Evolutionary conservation across 2,113 vertebrate genomes (phyloP).

Genomic region (Gavia stellata): DNA sequence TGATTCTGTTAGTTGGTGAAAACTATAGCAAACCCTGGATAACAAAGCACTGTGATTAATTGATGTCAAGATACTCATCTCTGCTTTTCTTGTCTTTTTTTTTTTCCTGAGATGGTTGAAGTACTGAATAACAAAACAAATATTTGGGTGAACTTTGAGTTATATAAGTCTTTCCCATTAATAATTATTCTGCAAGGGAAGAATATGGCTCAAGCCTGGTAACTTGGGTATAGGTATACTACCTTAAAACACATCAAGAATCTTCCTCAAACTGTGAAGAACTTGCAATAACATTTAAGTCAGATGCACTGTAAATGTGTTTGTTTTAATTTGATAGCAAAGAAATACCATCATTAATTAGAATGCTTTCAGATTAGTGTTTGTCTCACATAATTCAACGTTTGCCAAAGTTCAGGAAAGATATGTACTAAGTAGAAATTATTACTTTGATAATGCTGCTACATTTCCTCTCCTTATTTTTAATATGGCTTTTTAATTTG

Average conservation of each 20-base stretch:
- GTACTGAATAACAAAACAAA: not conserved
- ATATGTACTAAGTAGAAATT: constrained; percentile 56
- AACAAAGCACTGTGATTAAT: constrained; percentile 49
- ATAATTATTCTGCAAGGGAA: not conserved
- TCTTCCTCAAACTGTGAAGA: not conserved
- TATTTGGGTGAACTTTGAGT: constrained; percentile 10
- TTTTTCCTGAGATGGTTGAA: not conserved
- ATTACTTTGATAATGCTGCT: constrained; percentile 62
- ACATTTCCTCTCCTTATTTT: constrained; percentile 59
- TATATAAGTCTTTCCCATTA: not conserved
- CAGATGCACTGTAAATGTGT: not conserved
- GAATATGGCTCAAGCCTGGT: not conserved
- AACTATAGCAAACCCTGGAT: not conserved
- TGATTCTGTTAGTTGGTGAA: constrained; percentile 38
- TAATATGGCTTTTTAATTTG: constrained; percentile 65
- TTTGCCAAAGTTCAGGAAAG: constrained; percentile 63
- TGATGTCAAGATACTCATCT: constrained; percentile 48
- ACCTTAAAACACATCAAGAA: not conserved
- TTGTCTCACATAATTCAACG: constrained; percentile 53
- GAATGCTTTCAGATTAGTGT: constrained; percentile 54
- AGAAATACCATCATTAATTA: constrained; percentile 59
- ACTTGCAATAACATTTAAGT: not conserved
- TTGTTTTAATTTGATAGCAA: constrained; percentile 37
- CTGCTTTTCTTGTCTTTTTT: not conserved
- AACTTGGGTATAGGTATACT: not conserved